These are phyloP conservation scores for Pomatostomus ruficeps DNA, from an alignment of 2,113 vertebrate species.

Conservation along the genomic window DNA sequence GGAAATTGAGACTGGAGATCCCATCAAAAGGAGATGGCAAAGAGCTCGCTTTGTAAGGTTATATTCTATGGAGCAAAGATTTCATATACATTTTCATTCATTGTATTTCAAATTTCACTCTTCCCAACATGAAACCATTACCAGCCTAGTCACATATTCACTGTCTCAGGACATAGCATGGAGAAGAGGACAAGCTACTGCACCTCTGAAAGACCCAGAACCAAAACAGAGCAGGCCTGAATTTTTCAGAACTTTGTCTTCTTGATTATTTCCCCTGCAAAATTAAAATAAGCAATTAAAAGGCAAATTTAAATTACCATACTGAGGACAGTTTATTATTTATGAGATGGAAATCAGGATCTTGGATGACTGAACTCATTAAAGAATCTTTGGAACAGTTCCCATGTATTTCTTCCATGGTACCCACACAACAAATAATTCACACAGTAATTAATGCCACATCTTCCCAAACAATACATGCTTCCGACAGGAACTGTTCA, in stretches of 20 bases:
- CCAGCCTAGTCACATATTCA: neutral
- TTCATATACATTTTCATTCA: neutral
- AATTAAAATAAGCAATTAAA: slow-evolving; percentile 59
- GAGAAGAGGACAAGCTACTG: neutral
- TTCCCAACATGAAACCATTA: neutral
- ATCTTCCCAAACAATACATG: slow-evolving; percentile 52
- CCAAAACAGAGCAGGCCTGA: neutral
- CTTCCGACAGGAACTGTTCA: slow-evolving; percentile 48
- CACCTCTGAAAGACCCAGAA: neutral
- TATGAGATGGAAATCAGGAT: slow-evolving; percentile 73
- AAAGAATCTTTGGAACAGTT: slow-evolving; percentile 48
- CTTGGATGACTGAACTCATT: slow-evolving; percentile 64
- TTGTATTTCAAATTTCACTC: neutral
- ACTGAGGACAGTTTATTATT: slow-evolving; percentile 67
- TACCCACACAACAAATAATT: slow-evolving; percentile 48
- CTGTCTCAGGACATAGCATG: neutral
- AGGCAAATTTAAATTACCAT: slow-evolving; percentile 60
- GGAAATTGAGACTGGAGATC: neutral
- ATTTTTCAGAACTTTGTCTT: slow-evolving; percentile 24
- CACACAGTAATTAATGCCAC: slow-evolving; percentile 36
- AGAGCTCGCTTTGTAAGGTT: neutral
- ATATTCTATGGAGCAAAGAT: neutral
- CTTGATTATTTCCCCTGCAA: slow-evolving; percentile 54
- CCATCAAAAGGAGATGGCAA: neutral
- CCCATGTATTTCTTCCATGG: slow-evolving; percentile 35